Conservation (phyloP, 2,113 vertebrate species). For the Alethe castanea region DNA sequence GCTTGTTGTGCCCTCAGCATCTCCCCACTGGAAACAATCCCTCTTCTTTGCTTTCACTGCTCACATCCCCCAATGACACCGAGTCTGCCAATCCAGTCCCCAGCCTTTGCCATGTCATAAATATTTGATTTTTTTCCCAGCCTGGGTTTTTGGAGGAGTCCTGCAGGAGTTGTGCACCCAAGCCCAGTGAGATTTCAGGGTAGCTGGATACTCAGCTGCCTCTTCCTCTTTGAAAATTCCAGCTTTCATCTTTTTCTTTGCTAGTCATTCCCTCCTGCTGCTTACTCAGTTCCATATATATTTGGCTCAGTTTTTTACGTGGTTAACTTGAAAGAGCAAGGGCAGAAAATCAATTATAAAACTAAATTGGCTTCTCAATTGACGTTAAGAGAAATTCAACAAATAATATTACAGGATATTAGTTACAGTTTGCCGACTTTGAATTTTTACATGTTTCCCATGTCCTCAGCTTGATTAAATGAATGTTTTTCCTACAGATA, state of each 20-base stretch:
- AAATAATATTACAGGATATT: slow-evolving; percentile 65
- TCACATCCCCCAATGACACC: neutral
- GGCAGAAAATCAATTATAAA: slow-evolving; percentile 69
- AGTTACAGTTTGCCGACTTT: slow-evolving; percentile 54
- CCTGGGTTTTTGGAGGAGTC: neutral
- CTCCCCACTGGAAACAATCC: neutral
- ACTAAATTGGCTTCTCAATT: slow-evolving; percentile 68
- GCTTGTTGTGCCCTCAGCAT: neutral
- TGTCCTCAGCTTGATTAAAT: slow-evolving; percentile 48
- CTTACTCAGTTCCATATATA: slow-evolving; percentile 15
- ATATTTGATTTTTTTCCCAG: neutral
- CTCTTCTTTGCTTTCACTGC: neutral
- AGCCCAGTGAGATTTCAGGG: neutral
- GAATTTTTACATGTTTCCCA: slow-evolving; percentile 30
- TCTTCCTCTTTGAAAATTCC: slow-evolving; percentile 46
- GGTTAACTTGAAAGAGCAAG: slow-evolving; percentile 63
- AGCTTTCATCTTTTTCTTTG: slow-evolving; percentile 44
- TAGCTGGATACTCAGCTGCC: neutral
- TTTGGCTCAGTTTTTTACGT: slow-evolving; percentile 49
- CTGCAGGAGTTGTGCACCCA: neutral
- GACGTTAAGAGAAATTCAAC: slow-evolving; percentile 63
- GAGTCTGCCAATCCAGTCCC: neutral
- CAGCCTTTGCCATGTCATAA: neutral
- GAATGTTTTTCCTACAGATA: slow-evolving; percentile 3
- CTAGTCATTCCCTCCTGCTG: slow-evolving; percentile 25